These are phyloP conservation scores for Sarcophaga caerulescens DNA, from an alignment of 2,888 invertebrate species.

Conservation along the genomic window DNA sequence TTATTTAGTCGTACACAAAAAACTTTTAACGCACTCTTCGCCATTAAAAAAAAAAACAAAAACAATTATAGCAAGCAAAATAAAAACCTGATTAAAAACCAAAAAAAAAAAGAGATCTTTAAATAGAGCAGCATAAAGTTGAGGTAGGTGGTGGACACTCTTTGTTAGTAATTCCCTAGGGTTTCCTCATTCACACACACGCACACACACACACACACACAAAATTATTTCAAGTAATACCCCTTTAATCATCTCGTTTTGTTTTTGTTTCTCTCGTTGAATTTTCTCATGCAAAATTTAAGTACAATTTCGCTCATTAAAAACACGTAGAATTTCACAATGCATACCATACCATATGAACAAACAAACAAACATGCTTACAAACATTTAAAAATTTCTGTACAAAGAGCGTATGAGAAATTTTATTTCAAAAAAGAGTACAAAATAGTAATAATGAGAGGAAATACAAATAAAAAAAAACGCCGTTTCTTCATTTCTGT, in stretches of 20 bases:
- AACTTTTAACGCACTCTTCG: neutral
- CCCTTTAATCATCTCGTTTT: no score
- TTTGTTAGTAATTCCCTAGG: neutral
- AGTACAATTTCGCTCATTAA: neutral
- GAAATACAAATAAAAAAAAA: neutral
- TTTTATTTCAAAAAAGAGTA: constrained; percentile 35
- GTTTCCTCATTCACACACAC: constrained; percentile 12
- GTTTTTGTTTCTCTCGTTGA: neutral
- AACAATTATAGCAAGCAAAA: neutral
- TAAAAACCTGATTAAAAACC: neutral
- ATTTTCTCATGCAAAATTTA: neutral
- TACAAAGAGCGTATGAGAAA: constrained; percentile 52
- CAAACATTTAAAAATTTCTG: neutral
- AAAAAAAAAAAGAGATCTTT: neutral
- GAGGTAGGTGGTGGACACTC: neutral
- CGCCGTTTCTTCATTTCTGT: neutral
- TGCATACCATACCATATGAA: neutral
- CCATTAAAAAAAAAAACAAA: neutral
- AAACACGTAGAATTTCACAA: neutral
- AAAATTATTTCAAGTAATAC: neutral
- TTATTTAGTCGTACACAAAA: neutral
- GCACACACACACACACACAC: neutral
- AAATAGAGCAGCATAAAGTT: neutral
- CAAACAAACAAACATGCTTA: neutral
- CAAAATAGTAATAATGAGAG: neutral